Evolutionary conservation across 2,888 invertebrate species (phyloP).

Genomic region (Sceliomorpha sp.): DNA sequence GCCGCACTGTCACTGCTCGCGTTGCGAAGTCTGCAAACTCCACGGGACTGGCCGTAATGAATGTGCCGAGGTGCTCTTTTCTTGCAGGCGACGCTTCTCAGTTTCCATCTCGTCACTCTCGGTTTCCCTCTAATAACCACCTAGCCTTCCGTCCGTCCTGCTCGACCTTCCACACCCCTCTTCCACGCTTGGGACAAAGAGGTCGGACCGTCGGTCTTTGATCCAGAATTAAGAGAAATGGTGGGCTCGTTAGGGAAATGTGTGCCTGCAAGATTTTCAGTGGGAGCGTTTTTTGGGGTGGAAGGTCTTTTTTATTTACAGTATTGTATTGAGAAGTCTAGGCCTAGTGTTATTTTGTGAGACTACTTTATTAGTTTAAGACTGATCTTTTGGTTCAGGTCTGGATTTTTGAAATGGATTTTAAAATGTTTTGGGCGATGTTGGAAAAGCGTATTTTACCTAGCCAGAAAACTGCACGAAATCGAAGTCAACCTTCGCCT

Average conservation of each 20-base stretch:
- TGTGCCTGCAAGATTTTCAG: no score
- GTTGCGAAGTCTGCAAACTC: constrained; percentile 64
- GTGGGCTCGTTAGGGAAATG: no score
- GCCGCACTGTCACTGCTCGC: constrained; percentile 45
- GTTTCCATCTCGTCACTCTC: constrained; percentile 39
- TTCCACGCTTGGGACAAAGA: constrained; percentile 1
- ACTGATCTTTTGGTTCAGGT: no score
- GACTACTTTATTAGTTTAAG: no score
- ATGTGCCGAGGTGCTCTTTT: constrained; percentile 61
- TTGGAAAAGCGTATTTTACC: no score
- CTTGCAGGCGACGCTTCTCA: constrained; percentile 39
- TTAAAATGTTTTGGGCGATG: no score
- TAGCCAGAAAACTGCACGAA: neutral
- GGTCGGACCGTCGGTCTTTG: neutral
- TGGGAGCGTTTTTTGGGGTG: no score
- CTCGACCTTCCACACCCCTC: neutral
- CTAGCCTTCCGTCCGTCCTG: constrained; percentile 4
- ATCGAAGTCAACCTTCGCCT: constrained; percentile 32
- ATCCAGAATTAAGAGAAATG: no score
- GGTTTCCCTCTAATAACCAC: constrained; percentile 28
- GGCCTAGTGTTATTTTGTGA: no score
- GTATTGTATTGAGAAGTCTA: no score
- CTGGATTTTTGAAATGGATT: no score
- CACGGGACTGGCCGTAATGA: constrained; percentile 64
- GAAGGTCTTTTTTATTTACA: no score